A percentile compares a stretch with the other conserved stretches of the same genome.
phyloP scores from a whole-genome alignment of 2,888 invertebrate genomes.

The Saturnia japonica region DNA sequence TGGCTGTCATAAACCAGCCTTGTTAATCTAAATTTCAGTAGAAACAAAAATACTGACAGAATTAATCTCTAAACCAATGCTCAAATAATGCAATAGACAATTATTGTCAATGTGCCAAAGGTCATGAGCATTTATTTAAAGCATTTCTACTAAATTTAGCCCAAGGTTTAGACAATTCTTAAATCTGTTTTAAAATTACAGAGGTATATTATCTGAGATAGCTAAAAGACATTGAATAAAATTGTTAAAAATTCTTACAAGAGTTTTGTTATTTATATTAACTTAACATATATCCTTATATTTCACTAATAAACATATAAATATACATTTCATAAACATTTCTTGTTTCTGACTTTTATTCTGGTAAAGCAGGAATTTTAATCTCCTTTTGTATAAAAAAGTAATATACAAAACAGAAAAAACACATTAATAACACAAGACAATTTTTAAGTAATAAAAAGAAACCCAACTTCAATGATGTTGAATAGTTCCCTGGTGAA shows the following conservation, averaged over 20 bases:
- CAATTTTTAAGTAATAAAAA: too few species aligned
- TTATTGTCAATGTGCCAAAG: slow-evolving; percentile 22
- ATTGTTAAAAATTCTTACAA: too few species aligned
- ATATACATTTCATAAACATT: background rate
- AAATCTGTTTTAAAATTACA: slow-evolving; percentile 4
- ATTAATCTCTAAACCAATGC: background rate
- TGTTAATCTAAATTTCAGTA: background rate
- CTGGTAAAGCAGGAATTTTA: background rate
- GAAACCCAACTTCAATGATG: too few species aligned
- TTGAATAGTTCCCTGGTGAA: too few species aligned
- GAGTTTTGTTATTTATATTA: too few species aligned
- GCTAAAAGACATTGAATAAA: background rate
- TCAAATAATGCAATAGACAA: slow-evolving; percentile 20
- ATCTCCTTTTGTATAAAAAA: background rate
- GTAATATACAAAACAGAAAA: background rate
- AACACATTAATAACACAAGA: too few species aligned
- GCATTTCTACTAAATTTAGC: slow-evolving; percentile 19
- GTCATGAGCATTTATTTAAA: slow-evolving; percentile 19
- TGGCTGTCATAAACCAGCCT: background rate
- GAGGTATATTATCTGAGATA: background rate
- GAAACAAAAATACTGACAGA: background rate
- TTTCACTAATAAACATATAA: too few species aligned
- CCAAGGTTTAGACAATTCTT: slow-evolving; percentile 12
- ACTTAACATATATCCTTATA: too few species aligned
- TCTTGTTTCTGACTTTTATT: background rate